Base-by-base conservation (phyloP, 2,888 invertebrate genomes). In the Ametastegia equiseti region DNA sequence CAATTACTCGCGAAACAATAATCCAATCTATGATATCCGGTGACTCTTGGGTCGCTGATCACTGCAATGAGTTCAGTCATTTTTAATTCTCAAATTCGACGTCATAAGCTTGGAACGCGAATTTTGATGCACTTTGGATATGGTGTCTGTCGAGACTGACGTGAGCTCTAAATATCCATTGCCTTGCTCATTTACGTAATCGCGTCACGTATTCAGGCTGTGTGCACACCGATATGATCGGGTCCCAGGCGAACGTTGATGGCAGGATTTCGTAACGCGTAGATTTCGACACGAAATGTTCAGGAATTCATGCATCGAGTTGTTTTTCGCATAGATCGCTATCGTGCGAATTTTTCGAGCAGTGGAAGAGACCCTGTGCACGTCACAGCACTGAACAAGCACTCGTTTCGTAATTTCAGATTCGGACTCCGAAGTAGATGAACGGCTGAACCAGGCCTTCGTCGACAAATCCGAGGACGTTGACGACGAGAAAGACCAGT, bases 351-450 rank as follows among this genome's bases (percentile, higher is more conserved):
- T 54, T 11, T 4, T 23, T 54, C 54, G 54, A 54, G 2, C 23
- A 54, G 7, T 1, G 3, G 1, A 1, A n/a, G n/a, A n/a, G n/a
- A n/a, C n/a, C n/a, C n/a, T n/a, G n/a, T n/a, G n/a, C n/a, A n/a
- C n/a, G n/a, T n/a, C n/a, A n/a, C n/a, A n/a, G n/a, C 54, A 11
- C 23, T 54, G 7, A 6, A 19, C 23, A 54, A 54, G 23, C 23
- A 19, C 19, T n/a, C n/a, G n/a, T n/a, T n/a, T n/a, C n/a, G n/a
- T n/a, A n/a, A n/a, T n/a, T n/a, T n/a, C n/a, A 73, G 87, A 87
- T 73, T 84, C 86, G 6, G 87, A 87, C n/a, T 85, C 85, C 0
- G 87, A 86, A 67, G 47, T 71, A 1, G 83, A 86, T 11, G 71
- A 80, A 9, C 81, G 82, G 19, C 69, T 77, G 15, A 83, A 30